Conservation (phyloP, 2,888 invertebrate species). For the Drosophila neotestacea region DNA sequence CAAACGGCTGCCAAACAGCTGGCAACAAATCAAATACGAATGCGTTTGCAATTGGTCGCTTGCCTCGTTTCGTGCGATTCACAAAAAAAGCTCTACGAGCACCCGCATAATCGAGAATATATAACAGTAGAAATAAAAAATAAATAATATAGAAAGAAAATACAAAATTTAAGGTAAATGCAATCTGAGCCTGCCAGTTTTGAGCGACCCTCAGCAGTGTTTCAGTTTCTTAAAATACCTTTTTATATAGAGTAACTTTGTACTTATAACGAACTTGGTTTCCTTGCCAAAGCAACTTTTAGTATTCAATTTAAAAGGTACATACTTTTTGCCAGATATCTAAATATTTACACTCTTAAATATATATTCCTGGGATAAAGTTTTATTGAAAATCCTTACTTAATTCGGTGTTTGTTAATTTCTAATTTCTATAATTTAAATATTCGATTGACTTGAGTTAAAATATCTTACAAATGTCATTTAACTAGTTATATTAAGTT, state of each 20-base stretch:
- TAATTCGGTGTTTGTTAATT: no score
- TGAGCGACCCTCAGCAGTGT: slow-evolving; percentile 18
- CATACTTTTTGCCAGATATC: no score
- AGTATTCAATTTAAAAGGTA: no score
- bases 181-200: slow-evolving; percentile 23
- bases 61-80: slow-evolving; percentile 17
- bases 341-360: no score
- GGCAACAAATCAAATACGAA: slow-evolving; percentile 76
- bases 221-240: slow-evolving; percentile 18
- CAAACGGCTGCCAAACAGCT: slow-evolving; percentile 34
- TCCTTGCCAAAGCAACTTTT: background rate
- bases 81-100: slow-evolving; percentile 15
- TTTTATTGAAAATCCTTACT: no score
- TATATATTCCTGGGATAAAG: no score
- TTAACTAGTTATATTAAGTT: no score
- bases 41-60: slow-evolving; percentile 70
- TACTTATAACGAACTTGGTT: background rate
- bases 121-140: background rate
- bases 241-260: background rate
- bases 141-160: background rate
- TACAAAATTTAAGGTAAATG: slow-evolving; percentile 29
- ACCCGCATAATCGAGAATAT: slow-evolving; percentile 25
- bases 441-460: no score
- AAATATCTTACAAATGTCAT: no score
- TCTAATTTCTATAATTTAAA: no score